Evolutionary conservation across 2,888 invertebrate genomes (phyloP).

Genomic region (Emmelina monodactyla): DNA sequence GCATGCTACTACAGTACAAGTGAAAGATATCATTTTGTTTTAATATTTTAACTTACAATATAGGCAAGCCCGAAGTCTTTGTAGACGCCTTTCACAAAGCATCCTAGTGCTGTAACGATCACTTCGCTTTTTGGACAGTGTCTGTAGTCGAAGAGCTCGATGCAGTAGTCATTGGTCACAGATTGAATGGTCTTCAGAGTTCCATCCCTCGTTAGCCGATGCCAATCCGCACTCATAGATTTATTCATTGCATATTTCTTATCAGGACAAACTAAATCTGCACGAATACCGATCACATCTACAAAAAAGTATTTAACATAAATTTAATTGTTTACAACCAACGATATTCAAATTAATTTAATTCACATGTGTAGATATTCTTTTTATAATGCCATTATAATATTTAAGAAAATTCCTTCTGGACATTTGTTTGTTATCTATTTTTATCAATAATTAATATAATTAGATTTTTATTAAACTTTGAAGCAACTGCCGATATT

Average conservation of each 20-base stretch:
- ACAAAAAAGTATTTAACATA: no score
- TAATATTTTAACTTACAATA: constrained; percentile 45
- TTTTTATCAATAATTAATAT: no score
- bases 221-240: constrained; percentile 24
- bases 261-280: constrained; percentile 26
- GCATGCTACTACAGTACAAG: no score
- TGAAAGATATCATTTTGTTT: no score
- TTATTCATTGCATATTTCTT: constrained; percentile 35
- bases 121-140: constrained; percentile 28
- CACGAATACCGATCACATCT: constrained; percentile 41
- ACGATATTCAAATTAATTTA: no score
- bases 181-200: constrained; percentile 22
- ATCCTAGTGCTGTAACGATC: constrained; percentile 32
- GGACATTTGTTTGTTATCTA: no score
- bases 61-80: constrained; percentile 43
- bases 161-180: constrained; percentile 36
- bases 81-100: constrained; percentile 27
- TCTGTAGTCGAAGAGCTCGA: constrained; percentile 46
- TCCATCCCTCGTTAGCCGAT: constrained; percentile 29
- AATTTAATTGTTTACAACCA: no score
- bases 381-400: no score
- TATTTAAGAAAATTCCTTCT: no score
- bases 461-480: no score
- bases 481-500: no score
- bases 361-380: no score